Base-by-base conservation (phyloP, 1,140 invertebrate genomes). In the Leptestheria dahalacensis region DNA sequence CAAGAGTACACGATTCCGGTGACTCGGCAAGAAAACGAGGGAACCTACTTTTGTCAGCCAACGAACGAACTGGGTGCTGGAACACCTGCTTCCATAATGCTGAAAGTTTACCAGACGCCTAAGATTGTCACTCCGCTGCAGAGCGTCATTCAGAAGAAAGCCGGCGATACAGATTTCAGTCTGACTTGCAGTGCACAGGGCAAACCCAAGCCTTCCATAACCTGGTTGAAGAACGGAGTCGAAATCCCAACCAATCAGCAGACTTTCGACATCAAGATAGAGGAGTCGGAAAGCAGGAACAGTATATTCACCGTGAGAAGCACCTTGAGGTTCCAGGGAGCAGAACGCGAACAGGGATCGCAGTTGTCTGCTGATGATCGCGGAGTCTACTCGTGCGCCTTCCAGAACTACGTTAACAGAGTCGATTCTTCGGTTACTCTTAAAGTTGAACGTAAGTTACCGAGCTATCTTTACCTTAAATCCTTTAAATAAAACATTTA, bases 71-170 rank as follows among this genome's bases (percentile, higher is more conserved):
- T 93, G 60, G 91, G 91, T 3, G 82, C 82, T 51, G 88, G 90
- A 1, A 84, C 87, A 64, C 75, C 84, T 48, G 88, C 86, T 0
- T 85, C 84, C 0, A 86, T 90, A 11, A 79, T 81, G 53, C 74
- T 95, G 2, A 84, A 86, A 67, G 89, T 95, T 0, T 82, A 91
- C 66, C 89, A 93, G 67, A 83, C 87, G 0, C 89, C 91, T 0
- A 81, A 83, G 60, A 85, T 94, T 66, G 76, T 86, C 48, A 78
- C 82, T 21, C 86, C 88, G 67, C 73, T 93, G n/a, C 84, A 86
- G 3, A 82, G 88, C 62, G 91, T 86, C 65, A 88, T 84, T 0
- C 80, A 82, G 61, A 79, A 73, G 74, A 78, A 82, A 62, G 83
- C 87, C 18, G 84, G 84, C 10, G 88, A 91, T 62, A 78, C 78